Evolutionary conservation across 2,888 invertebrate genomes (phyloP), one percentile per base, ranked within the genome.

Genomic region (Halocaridina rubra): DNA sequence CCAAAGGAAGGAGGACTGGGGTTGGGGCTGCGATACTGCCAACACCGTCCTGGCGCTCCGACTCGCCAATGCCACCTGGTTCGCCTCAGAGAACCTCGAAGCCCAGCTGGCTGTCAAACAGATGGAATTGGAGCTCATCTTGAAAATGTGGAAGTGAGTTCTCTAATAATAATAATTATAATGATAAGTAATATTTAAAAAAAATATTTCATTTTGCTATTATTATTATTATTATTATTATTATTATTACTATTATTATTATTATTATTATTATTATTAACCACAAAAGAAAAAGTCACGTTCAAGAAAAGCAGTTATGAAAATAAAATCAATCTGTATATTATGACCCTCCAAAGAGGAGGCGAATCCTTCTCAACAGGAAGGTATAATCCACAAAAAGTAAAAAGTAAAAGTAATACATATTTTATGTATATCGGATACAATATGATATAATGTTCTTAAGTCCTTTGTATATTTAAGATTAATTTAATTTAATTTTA

Each of bases 81-180:
- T 92, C 85, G 90, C 93, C 88, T 93, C 93, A 19, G 92, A 93
- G 85, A 93, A 93, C 1, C 90, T 94, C 85, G 95, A 95, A 90
- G 93, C 95, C 91, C 94, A 95, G 90, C 93, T 97, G 74, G 95
- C 95, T 22, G 94, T 94, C 33, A 97, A 97, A 90, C 96, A 96
- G 91, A 94, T 97, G 94, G 96, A 97, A 91, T 93, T 97, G 76
- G 96, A 97, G 90, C 94, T 96, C 85, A 93, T 96, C 75, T 93
- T 96, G 77, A 93, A 95, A 92, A 93, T 97, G 89, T 96, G 96
- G 92, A 94, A 95, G 94, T 95, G 91, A 92, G 92, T 53, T 4
- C 2, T 30, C 19, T 30, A 30, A 69, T 30, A 69, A 30, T 16
- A 30, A 69, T 10, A 30, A 29, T 22, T 27, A 24, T 29, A 24